Conservation (phyloP, 2,113 vertebrate species). For the Periophthalmus modestus region DNA sequence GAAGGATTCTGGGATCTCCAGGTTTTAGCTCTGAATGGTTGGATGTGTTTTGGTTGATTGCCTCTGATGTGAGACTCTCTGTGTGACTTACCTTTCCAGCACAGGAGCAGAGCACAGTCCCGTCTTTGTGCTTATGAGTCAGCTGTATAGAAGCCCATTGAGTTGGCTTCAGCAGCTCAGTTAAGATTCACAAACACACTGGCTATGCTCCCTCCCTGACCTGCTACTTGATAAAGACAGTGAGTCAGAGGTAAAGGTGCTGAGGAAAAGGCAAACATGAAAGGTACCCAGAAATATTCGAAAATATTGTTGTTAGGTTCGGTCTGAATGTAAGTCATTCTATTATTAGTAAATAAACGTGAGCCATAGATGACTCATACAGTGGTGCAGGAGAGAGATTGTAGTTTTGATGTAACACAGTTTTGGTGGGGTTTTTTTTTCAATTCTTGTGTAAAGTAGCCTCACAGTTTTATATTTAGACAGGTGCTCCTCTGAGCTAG, state of each 20-base stretch:
- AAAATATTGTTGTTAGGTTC: not conserved
- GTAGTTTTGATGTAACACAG: not conserved
- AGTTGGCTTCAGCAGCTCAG: slow-evolving; percentile 40
- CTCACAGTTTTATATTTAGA: not conserved
- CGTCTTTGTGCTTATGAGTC: slow-evolving; percentile 71
- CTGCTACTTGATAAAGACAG: slow-evolving; percentile 11
- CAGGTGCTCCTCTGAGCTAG: not conserved
- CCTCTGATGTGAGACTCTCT: slow-evolving; percentile 49
- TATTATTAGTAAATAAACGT: not conserved
- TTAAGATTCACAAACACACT: slow-evolving; percentile 31
- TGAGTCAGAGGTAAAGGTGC: slow-evolving; percentile 20
- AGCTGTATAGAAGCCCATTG: slow-evolving; percentile 62
- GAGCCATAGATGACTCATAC: not conserved
- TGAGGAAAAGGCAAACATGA: not conserved
- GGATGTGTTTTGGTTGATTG: slow-evolving; percentile 21
- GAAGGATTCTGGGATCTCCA: slow-evolving; percentile 6
- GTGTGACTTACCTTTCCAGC: slow-evolving; percentile 51
- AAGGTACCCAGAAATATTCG: not conserved
- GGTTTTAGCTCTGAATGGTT: slow-evolving; percentile 31
- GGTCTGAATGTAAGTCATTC: not conserved
- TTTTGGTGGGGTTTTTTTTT: not conserved
- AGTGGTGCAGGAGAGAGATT: not conserved
- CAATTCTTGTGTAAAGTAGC: not conserved
- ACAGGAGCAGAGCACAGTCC: slow-evolving; percentile 63
- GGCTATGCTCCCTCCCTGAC: slow-evolving; percentile 23